A percentile compares a stretch with the other conserved stretches of the same genome.
Conservation (phyloP, 2,888 invertebrate genomes). For the Athripsodes cinereus region DNA sequence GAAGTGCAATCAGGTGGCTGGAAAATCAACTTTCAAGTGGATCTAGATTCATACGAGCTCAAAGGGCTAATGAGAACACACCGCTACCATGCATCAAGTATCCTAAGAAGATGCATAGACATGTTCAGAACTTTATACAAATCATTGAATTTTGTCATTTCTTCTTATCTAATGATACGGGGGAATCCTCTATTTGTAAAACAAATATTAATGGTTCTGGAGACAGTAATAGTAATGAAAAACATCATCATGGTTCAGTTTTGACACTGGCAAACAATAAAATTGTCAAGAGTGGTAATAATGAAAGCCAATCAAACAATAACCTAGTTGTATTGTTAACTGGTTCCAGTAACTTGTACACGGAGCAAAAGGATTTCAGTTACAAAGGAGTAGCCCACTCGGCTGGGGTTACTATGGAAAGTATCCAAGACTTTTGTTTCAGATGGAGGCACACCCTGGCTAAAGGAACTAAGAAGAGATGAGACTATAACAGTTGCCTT, state of each 20-base stretch:
- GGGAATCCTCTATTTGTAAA: slow-evolving; percentile 4
- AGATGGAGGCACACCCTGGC: slow-evolving; percentile 73
- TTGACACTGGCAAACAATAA: background rate
- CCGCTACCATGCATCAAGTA: slow-evolving; percentile 67
- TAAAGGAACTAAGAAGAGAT: slow-evolving; percentile 47
- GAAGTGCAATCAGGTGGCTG: slow-evolving; percentile 91
- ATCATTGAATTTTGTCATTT: slow-evolving; percentile 81
- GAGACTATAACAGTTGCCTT: slow-evolving; percentile 30
- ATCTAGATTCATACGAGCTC: slow-evolving; percentile 80
- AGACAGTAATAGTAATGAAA: slow-evolving; percentile 6
- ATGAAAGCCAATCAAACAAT: background rate
- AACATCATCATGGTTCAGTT: slow-evolving; percentile 33
- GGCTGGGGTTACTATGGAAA: slow-evolving; percentile 76
- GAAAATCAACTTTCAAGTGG: slow-evolving; percentile 83
- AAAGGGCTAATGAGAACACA: slow-evolving; percentile 75
- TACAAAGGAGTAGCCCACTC: slow-evolving; percentile 71
- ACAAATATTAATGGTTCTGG: slow-evolving; percentile 11
- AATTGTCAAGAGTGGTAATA: slow-evolving; percentile 6
- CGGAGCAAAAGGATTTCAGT: slow-evolving; percentile 61
- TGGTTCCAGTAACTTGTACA: slow-evolving; percentile 47
- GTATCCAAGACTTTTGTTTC: slow-evolving; percentile 74
- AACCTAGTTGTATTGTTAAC: slow-evolving; percentile 72
- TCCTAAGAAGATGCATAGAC: slow-evolving; percentile 66
- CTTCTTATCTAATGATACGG: slow-evolving; percentile 41
- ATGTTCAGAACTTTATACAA: slow-evolving; percentile 69